Evolutionary conservation across 53 echinoderm and acorn worm species (phyloP).

Genomic region (Arbacia lixula): DNA sequence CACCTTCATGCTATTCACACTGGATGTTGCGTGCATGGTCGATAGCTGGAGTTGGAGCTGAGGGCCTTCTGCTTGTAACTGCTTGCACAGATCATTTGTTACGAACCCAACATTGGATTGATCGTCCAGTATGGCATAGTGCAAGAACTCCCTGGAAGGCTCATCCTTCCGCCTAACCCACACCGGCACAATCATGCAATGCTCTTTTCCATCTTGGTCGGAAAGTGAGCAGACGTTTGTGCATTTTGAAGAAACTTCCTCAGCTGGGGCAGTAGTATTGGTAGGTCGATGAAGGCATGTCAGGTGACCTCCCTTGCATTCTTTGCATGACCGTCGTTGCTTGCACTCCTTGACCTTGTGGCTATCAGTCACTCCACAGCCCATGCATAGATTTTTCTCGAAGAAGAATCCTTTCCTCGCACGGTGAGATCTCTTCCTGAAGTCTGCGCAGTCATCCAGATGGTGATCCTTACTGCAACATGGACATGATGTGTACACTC

Average conservation of each 20-base stretch:
- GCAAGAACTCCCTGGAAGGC: background rate
- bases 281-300: constrained; percentile 33
- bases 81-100: background rate
- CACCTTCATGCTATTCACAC: constrained; percentile 28
- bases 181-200: constrained; percentile 59
- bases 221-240: background rate
- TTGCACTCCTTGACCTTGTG: constrained; percentile 31
- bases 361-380: constrained; percentile 9
- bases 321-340: background rate
- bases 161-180: constrained; percentile 11
- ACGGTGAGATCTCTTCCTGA: background rate
- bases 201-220: constrained; percentile 42
- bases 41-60: background rate
- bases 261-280: background rate
- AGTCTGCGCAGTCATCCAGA: constrained; percentile 7
- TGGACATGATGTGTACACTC: background rate
- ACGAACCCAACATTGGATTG: constrained; percentile 41
- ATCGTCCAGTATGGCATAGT: constrained; percentile 42
- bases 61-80: constrained; percentile 13
- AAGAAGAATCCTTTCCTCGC: constrained; percentile 20
- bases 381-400: constrained; percentile 16
- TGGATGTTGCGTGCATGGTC: background rate
- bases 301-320: constrained; percentile 17
- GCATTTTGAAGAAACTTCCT: background rate
- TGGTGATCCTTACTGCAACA: constrained; percentile 1